A percentile compares a stretch with the other conserved stretches of the same genome.
Conservation (phyloP, 37 sponge, comb jelly and placozoan species). For the Chondrosia reniformis region DNA sequence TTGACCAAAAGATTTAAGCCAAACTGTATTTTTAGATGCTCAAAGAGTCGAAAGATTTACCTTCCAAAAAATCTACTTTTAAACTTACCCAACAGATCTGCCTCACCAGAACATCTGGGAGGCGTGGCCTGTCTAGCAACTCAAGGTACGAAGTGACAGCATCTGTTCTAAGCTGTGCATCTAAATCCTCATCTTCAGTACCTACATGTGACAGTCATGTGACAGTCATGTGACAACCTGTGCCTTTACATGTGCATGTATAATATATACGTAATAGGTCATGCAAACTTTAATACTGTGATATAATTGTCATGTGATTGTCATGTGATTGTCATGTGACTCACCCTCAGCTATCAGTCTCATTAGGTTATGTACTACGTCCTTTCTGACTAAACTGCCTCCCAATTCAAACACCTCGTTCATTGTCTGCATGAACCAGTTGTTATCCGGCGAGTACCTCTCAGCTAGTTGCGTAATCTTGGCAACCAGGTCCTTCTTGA, state of each 20-base stretch:
- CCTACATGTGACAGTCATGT: slow-evolving; percentile 6
- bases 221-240: not conserved
- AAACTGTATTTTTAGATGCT: too few relatives aligned
- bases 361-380: slow-evolving; percentile 89
- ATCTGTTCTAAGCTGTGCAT: slow-evolving; percentile 54
- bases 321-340: not conserved
- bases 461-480: slow-evolving; percentile 88
- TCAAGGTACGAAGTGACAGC: slow-evolving; percentile 66
- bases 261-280: too few relatives aligned
- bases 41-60: too few relatives aligned
- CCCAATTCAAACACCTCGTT: slow-evolving; percentile 81
- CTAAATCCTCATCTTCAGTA: slow-evolving; percentile 67
- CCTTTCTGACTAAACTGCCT: slow-evolving; percentile 54
- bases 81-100: slow-evolving; percentile 75
- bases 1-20: too few relatives aligned
- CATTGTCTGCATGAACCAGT: slow-evolving; percentile 86
- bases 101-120: slow-evolving; percentile 68
- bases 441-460: slow-evolving; percentile 78
- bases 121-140: slow-evolving; percentile 57
- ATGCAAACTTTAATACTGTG: slow-evolving; percentile 63
- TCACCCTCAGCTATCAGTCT: slow-evolving; percentile 85
- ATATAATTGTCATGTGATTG: not conserved
- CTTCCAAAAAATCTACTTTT: not conserved
- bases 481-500: slow-evolving; percentile 71
- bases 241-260: not conserved